Evolutionary conservation across 2,797 vertebrate species (phyloP), one percentile per base, ranked within the genome.

Genomic region (Lacerta bilineata): DNA sequence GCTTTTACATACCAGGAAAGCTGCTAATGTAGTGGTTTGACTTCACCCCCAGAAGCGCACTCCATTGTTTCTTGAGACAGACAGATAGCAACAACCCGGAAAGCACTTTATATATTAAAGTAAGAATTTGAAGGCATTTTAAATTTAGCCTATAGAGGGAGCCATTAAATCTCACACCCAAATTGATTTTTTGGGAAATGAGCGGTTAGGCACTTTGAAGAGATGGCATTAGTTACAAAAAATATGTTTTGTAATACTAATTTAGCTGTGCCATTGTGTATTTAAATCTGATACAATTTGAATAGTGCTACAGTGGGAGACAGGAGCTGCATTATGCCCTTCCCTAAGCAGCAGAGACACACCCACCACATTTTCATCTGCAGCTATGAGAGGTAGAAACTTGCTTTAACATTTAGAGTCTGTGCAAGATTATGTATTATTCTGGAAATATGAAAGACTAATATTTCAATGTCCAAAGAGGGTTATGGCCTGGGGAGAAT

Each of bases 71-170:
- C 61, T 64, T 55, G 50, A 55, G 50, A 55, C 50, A 55, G 50
- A 55, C 50, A 55, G 50, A 55, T 55, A 1, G 13, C 13, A 64
- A 64, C 61, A 64, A 18, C 61, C 61, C 7, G 13, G 72, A 41
- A 75, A 41, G 36, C 66, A 68, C 33, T 17, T 36, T 74, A 55
- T 8, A 0, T 55, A 55, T 61, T 77, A 43, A 43, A 84, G 15
- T 46, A 33, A 68, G 69, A 1, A 10, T 1, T 0, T 55, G 13
- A 86, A 50, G 2, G 36, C 1, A 39, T 5, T 23, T 85, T 82
- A 8, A 64, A n/a, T 20, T 84, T 46, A 88, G 71, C 91, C 93
- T 89, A 89, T 80, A 95, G 91, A 91, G 92, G 92, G 94, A 93
- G 91, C 20, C 25, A 43, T 43, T 84, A 61, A 80, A 33, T 3